Base-by-base conservation (phyloP, 2,797 vertebrate species). In the Gambusia yucatana region DNA sequence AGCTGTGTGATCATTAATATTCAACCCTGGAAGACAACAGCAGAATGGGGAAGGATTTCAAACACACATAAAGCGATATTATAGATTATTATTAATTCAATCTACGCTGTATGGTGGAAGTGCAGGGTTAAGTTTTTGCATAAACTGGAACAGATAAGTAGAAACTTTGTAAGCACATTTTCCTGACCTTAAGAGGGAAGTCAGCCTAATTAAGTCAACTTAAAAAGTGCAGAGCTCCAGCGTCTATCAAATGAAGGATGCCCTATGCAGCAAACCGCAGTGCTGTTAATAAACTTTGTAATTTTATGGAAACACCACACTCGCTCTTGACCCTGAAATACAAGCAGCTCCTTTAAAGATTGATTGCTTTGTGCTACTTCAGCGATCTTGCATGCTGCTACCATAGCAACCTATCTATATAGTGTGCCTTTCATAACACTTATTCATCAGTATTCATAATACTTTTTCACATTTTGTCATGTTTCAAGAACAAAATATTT, bases 1-100 rank as follows among this genome's bases (percentile, higher is more conserved):
- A 72, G 75, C 84, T 89, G 72, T 70, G 76, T 79, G 83, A 89
- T 63, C 73, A 50, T 76, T 67, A 63, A 63, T 67, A 80, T n/a
- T 71, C n/a, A 11, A 20, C 52, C 69, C 13, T 36, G 75, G 50
- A 28, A 82, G 82, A 77, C 67, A 73, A 71, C 75, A 50, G 4
- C 73, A 41, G 77, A 46, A 76, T 0, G 20, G 8, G 78, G 63
- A 79, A 28, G 43, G 25, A 72, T 52, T 55, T 72, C 22, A 63
- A 52, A 85, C 77, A 48, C n/a, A 76, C 76, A 13, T 72, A n/a
- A 73, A 70, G 1, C 41, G 43, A 74, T 44, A 63, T 76, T 72
- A 7, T 36, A 77, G 57, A 33, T 10, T 25, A 46, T 80, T 81
- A 82, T 75, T 4, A 72, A 73, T 14, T 43, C 25, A 75, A 77